Evolutionary conservation across 2,888 invertebrate genomes (phyloP), one percentile per base, ranked within the genome.

Genomic region (Microctonus brassicae): DNA sequence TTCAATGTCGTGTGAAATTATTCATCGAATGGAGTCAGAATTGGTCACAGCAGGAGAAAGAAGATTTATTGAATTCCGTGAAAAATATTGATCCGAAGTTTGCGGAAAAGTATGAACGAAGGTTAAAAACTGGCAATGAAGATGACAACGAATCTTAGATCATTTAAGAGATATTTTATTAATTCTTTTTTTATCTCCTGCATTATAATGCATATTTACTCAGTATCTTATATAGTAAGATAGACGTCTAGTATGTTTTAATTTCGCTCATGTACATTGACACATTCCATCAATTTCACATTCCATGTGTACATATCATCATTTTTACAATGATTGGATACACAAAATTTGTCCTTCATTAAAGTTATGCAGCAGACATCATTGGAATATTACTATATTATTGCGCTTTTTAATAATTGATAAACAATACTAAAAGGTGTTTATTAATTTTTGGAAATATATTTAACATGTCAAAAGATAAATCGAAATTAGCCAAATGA

Each of bases 21-120:
- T 95, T 95, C 82, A 92, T 93, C 80, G 94, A 95, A 87, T 96
- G 96, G 96, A 93, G 92, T 80, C 91, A 92, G 17, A 92, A 92
- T 79, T 96, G 96, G 96, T 90, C 91, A 6, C 89, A 91, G 57
- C 93, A 93, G 75, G 93, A 94, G 75, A 93, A 92, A 82, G 92
- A 93, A 42, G 90, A 91, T 76, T 89, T 95, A 36, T 88, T 94
- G 42, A 90, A 91, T 69, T 91, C 92, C 75, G 91, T 95, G 29
- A 90, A 92, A 29, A 93, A 94, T 81, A 90, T 92, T 53, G 95
- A 95, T 84, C 84, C 92, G 0, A 91, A 90, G 70, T 94, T 95
- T 82, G 93, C 92, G 2, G 91, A 90, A 65, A 94, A 94, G 87
- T 89, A 87, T 73, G 88, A 89, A 64, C 83, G 84, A 66, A 83